These are phyloP conservation scores for Hydropsyche betteni DNA, from an alignment of 2,888 invertebrate species.

Conservation along the genomic window DNA sequence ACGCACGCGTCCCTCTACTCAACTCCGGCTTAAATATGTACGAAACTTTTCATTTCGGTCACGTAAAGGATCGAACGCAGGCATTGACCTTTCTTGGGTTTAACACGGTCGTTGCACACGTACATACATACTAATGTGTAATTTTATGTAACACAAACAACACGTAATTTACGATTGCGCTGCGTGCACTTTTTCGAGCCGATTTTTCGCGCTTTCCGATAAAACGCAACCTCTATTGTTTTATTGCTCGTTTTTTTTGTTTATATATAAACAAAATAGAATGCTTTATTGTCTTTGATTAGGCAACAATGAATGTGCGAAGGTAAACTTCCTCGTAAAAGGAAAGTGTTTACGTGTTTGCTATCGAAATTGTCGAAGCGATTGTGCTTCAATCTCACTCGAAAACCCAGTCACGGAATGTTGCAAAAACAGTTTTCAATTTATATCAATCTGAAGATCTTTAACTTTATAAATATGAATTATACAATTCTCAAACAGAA, in stretches of 20 bases:
- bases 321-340: constrained; percentile 36
- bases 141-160: neutral
- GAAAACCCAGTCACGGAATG: neutral
- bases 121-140: constrained; percentile 22
- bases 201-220: neutral
- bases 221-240: neutral
- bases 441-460: no score
- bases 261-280: constrained; percentile 24
- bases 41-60: constrained; percentile 14
- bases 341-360: constrained; percentile 34
- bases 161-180: neutral
- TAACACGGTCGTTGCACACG: constrained; percentile 6
- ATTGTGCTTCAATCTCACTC: constrained; percentile 6
- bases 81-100: constrained; percentile 21
- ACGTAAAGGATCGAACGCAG: constrained; percentile 26
- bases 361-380: constrained; percentile 3
- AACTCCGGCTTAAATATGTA: neutral
- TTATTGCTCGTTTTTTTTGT: constrained; percentile 26
- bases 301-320: constrained; percentile 14
- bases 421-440: no score
- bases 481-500: no score
- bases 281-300: constrained; percentile 11
- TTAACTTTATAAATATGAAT: no score
- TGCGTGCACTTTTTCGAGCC: neutral
- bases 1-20: constrained; percentile 1